A percentile compares a stretch with the other conserved stretches of the same genome.
Conservation (phyloP, 2,888 invertebrate genomes). For the Ypsolopha sequella region DNA sequence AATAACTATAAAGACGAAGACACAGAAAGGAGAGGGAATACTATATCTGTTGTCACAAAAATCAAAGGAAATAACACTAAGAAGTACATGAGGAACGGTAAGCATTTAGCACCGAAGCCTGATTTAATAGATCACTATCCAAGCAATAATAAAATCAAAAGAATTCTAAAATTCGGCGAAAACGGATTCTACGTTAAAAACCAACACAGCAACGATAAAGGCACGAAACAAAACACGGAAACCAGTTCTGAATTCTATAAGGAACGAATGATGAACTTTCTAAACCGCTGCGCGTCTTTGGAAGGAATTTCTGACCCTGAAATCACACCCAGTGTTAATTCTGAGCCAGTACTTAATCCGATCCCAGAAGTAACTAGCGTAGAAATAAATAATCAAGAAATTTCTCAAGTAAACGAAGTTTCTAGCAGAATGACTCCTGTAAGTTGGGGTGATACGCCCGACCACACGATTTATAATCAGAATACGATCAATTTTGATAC, state of each 20-base stretch:
- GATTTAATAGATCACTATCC: constrained; percentile 69
- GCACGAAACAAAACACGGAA: constrained; percentile 47
- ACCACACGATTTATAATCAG: constrained; percentile 58
- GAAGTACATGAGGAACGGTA: constrained; percentile 46
- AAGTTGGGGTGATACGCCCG: constrained; percentile 56
- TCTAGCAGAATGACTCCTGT: constrained; percentile 32
- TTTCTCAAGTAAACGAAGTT: constrained; percentile 2
- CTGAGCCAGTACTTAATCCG: constrained; percentile 38
- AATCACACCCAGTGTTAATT: constrained; percentile 38
- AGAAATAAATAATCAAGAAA: constrained; percentile 15
- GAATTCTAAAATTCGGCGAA: constrained; percentile 54
- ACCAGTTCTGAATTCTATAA: constrained; percentile 58
- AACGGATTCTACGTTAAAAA: constrained; percentile 55
- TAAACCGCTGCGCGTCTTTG: constrained; percentile 48
- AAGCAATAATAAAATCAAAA: constrained; percentile 63
- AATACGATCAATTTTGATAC: constrained; percentile 56
- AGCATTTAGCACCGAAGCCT: constrained; percentile 53
- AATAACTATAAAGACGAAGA: constrained; percentile 70
- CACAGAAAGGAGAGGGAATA: constrained; percentile 52
- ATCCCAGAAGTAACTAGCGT: constrained; percentile 33
- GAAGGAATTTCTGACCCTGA: constrained; percentile 48
- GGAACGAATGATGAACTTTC: constrained; percentile 56
- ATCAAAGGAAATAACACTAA: constrained; percentile 65
- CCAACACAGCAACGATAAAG: constrained; percentile 53
- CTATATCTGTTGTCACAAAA: constrained; percentile 64